Base-by-base conservation (phyloP, 2,797 vertebrate species). In the Esox masquinongy region DNA sequence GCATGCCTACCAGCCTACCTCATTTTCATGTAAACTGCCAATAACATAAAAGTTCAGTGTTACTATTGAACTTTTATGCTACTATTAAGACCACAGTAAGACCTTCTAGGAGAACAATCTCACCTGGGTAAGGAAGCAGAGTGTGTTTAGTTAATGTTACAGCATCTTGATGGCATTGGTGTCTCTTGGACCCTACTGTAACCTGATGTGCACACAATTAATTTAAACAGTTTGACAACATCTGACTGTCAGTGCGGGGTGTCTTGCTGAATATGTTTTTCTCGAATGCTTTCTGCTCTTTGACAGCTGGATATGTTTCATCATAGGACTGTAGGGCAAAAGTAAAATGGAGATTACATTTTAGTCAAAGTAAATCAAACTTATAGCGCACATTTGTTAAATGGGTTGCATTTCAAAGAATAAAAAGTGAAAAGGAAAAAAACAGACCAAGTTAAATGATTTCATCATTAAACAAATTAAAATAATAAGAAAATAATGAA, bases 261-360 rank as follows among this genome's bases (percentile, higher is more conserved):
- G 95, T 95, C 88, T 95, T 95, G 90, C 93, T 95, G 89, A 95
- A 95, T 87, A 95, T 95, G 86, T 95, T 95, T 90, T 95, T 95
- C 90, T 95, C 95, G 73, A 95, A 95, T 50, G 92, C 85, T 79
- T 95, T 95, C 82, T 95, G 94, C 82, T 95, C 95, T 84, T 95
- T 95, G 84, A 92, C 94, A 0, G 92, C 92, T 72, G 94, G 94
- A 75, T 95, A 95, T 0, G 92, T 94, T 78, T 93, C 91, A 0
- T 94, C 93, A 79, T 94, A 94, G 84, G 94, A 94, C 94, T 94
- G 22, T 61, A 22, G 24, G 59, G 59, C 50, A 61, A 11, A 61
- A 61, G 59, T 61, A 6, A 61, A 61, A 26, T 17, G 16, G 50
- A 51, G 50, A 51, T 19, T 17, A 51, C 50, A 51, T 51, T n/a